Conservation (phyloP, 2,113 vertebrate species). For the Verasper variegatus region DNA sequence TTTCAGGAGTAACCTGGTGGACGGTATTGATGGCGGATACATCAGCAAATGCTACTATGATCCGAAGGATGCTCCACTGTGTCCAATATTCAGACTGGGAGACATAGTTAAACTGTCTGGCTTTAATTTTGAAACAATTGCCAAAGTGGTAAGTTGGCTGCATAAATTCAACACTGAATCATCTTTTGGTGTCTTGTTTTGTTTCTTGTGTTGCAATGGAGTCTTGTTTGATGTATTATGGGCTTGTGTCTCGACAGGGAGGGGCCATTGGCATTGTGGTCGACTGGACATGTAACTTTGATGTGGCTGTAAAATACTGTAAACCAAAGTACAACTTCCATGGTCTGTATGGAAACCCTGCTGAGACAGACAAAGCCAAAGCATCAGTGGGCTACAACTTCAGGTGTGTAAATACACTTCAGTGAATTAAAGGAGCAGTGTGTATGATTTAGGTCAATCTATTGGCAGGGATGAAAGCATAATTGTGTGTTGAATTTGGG, state of each 20-base stretch:
- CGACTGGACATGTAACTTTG: slow-evolving; percentile 94
- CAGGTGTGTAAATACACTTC: slow-evolving; percentile 81
- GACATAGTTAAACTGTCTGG: slow-evolving; percentile 88
- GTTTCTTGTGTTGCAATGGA: background rate
- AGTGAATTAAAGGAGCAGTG: background rate
- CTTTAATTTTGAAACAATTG: slow-evolving; percentile 86
- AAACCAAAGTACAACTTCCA: slow-evolving; percentile 90
- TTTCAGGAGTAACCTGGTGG: slow-evolving; percentile 92
- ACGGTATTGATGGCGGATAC: slow-evolving; percentile 80
- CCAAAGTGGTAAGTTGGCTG: slow-evolving; percentile 82
- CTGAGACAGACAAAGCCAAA: slow-evolving; percentile 70
- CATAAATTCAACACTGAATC: background rate
- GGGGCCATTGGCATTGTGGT: slow-evolving; percentile 92
- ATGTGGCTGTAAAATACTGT: slow-evolving; percentile 84
- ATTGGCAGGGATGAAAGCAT: background rate
- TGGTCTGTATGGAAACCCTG: slow-evolving; percentile 86
- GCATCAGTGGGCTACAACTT: slow-evolving; percentile 94
- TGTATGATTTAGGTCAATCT: background rate
- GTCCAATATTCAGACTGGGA: slow-evolving; percentile 91
- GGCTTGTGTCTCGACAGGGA: slow-evolving; percentile 80
- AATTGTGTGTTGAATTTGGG: background rate
- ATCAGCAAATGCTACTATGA: slow-evolving; percentile 86
- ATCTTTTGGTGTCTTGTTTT: background rate
- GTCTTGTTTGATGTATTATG: background rate
- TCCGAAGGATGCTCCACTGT: slow-evolving; percentile 81